These are phyloP conservation scores for Eumerus sabulonum DNA, from an alignment of 2,888 invertebrate species.

Conservation along the genomic window DNA sequence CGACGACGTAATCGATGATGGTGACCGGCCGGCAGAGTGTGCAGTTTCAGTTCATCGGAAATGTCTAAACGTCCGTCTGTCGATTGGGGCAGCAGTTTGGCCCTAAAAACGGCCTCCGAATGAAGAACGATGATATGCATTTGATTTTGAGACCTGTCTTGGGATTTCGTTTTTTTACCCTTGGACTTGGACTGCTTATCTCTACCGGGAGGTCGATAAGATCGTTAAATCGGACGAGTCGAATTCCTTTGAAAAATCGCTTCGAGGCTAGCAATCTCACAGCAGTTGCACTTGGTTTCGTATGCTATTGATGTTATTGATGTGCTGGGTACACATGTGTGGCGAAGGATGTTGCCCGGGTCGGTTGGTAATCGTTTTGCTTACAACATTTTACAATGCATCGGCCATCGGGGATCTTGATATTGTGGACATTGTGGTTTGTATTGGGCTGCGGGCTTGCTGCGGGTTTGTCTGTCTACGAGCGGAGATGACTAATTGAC, in stretches of 20 bases:
- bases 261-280: constrained; percentile 54
- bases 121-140: constrained; percentile 64
- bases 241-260: constrained; percentile 65
- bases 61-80: constrained; percentile 37
- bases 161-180: not conserved
- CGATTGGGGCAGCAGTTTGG: constrained; percentile 18
- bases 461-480: not conserved
- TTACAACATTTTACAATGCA: constrained; percentile 60
- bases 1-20: constrained; percentile 49
- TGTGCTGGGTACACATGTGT: constrained; percentile 27
- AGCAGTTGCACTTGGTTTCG: constrained; percentile 24
- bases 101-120: constrained; percentile 13
- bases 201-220: constrained; percentile 68
- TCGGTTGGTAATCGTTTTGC: constrained; percentile 36
- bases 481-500: constrained; percentile 66
- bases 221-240: constrained; percentile 51
- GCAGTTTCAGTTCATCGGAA: constrained; percentile 21
- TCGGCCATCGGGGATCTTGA: constrained; percentile 14
- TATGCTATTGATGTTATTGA: no score
- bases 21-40: not conserved
- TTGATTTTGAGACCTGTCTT: constrained; percentile 52
- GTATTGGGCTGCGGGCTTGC: not conserved
- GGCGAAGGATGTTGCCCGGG: constrained; percentile 11
- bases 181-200: constrained; percentile 40
- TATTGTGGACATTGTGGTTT: not conserved